Evolutionary conservation across 2,113 vertebrate genomes (phyloP).

Genomic region (Corythaeola cristata): DNA sequence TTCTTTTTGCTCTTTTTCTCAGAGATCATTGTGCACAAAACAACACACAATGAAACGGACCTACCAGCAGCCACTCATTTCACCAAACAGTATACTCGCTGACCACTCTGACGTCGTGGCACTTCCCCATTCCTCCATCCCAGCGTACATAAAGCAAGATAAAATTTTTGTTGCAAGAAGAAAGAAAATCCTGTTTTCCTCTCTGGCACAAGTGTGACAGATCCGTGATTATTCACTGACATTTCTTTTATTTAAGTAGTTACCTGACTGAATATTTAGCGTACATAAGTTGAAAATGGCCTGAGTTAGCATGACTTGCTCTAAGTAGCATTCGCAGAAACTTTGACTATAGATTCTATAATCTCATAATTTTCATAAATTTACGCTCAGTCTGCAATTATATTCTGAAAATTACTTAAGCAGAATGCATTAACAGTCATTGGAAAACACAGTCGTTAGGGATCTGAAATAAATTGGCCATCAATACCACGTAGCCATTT

Average conservation of each 20-base stretch:
- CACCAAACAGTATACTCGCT: neutral
- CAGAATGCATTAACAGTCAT: neutral
- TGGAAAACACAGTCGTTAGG: neutral
- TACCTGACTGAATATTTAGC: neutral
- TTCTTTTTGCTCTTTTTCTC: conserved; percentile 4
- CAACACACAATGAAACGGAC: conserved; percentile 22
- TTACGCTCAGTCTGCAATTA: accelerated
- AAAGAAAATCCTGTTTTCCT: neutral
- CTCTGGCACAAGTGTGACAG: neutral
- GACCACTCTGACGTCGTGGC: neutral
- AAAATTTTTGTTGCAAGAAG: neutral
- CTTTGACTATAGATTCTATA: neutral
- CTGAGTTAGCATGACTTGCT: neutral
- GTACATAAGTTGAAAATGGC: neutral
- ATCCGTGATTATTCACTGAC: neutral
- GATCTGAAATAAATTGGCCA: neutral
- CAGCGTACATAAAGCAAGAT: neutral
- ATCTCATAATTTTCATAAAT: neutral
- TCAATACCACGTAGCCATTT: accelerated
- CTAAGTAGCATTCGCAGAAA: neutral
- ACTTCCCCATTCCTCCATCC: neutral
- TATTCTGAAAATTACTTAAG: neutral
- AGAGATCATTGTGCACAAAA: neutral
- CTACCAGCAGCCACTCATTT: neutral
- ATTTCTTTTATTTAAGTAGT: neutral